A percentile compares a stretch with the other conserved stretches of the same genome.
These are phyloP conservation scores for Drosophila kepulauana DNA, from an alignment of 1,140 invertebrate species.

Conservation along the genomic window DNA sequence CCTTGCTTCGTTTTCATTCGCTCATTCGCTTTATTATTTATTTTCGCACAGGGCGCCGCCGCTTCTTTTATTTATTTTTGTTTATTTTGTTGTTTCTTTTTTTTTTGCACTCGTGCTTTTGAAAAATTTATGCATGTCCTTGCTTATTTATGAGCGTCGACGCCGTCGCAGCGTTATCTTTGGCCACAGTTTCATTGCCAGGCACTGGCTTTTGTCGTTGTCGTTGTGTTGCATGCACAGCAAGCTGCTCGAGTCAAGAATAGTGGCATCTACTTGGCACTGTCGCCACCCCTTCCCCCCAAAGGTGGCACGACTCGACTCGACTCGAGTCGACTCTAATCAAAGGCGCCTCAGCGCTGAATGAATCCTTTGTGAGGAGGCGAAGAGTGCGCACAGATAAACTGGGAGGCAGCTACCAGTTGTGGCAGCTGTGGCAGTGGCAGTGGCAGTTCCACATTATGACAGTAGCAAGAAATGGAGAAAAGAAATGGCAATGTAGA, in stretches of 20 bases:
- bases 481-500: constrained; percentile 78
- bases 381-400: constrained; percentile 63
- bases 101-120: constrained; percentile 61
- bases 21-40: constrained; percentile 69
- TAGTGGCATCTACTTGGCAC: constrained; percentile 43
- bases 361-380: constrained; percentile 81
- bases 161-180: constrained; percentile 70
- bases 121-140: constrained; percentile 83
- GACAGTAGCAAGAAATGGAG: constrained; percentile 30
- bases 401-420: constrained; percentile 39
- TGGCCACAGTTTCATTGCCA: constrained; percentile 82
- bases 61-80: constrained; percentile 51
- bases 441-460: constrained; percentile 42
- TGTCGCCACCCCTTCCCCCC: constrained; percentile 19
- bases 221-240: constrained; percentile 35
- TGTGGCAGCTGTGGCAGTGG: not conserved
- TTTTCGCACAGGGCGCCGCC: constrained; percentile 38
- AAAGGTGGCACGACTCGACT: constrained; percentile 69
- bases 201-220: constrained; percentile 8
- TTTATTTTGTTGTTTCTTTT: constrained; percentile 53
- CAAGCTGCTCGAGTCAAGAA: constrained; percentile 30
- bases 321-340: constrained; percentile 67
- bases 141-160: constrained; percentile 82
- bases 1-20: constrained; percentile 2
- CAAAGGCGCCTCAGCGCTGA: constrained; percentile 77